These are phyloP conservation scores for Ptychadena robeensis DNA, from an alignment of 2,797 vertebrate genomes.

Conservation along the genomic window DNA sequence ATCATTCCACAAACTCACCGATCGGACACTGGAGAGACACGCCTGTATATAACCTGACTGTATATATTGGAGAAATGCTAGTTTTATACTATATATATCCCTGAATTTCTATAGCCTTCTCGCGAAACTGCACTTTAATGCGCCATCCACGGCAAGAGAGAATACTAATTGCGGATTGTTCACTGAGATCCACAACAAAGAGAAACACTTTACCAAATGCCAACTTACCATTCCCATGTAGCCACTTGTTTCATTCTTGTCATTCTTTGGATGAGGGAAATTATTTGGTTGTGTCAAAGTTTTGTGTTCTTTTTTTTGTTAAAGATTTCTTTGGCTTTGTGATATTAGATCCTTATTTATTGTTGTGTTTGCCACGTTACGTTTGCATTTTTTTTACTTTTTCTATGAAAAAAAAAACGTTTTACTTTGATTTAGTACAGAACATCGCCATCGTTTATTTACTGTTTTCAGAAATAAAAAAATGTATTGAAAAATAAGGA, in stretches of 20 bases:
- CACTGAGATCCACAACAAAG: conserved; percentile 29
- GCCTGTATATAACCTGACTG: conserved; percentile 56
- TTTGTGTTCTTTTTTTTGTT: conserved; percentile 66
- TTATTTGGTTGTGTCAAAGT: conserved; percentile 75
- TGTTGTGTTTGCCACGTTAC: conserved; percentile 79
- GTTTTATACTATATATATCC: conserved; percentile 59
- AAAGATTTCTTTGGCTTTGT: conserved; percentile 76
- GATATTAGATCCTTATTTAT: conserved; percentile 90
- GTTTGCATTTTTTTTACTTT: conserved; percentile 69
- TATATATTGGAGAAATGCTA: conserved; percentile 67
- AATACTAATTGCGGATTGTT: conserved; percentile 58
- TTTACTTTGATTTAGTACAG: conserved; percentile 79
- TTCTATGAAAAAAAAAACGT: conserved; percentile 71
- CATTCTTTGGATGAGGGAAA: conserved; percentile 62
- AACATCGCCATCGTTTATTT: conserved; percentile 84
- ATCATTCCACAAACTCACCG: conserved; percentile 50
- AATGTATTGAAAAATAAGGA: neutral
- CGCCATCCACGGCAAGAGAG: conserved; percentile 64
- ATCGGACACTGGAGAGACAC: conserved; percentile 43
- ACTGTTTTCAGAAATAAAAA: conserved; percentile 70
- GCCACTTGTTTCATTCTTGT: conserved; percentile 77
- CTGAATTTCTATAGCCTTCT: conserved; percentile 73
- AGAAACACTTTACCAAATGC: conserved; percentile 73
- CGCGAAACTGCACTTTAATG: conserved; percentile 87
- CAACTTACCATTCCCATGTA: conserved; percentile 83